Evolutionary conservation across 2,797 vertebrate species (phyloP), one percentile per base, ranked within the genome.

Genomic region (Paguma larvata): DNA sequence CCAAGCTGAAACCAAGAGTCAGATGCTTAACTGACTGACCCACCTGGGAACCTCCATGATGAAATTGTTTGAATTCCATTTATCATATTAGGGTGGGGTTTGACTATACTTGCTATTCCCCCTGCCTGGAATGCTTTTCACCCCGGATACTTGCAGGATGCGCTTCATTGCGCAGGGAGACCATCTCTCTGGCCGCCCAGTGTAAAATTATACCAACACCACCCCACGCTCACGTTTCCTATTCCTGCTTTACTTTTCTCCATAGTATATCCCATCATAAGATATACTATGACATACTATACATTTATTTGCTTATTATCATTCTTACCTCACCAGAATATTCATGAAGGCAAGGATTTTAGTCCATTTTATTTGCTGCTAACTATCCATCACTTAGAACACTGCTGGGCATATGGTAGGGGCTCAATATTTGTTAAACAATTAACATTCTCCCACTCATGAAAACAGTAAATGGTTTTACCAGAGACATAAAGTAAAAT

Each of bases 281-380:
- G 38, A 38, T 38, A 38, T 38, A 38, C 16, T 53, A 38, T 46
- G 19, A 59, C 13, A 63, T 6, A 89, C 10, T 77, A n/a, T 67
- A 38, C 46, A 59, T 83, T 68, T 30, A 48, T n/a, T 95, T 91
- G 46, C 56, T 89, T 90, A 77, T 79, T 85, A 67, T 68, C 41
- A 79, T 91, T 79, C 51, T 92, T 77, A 59, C 32, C 21, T n/a
- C 4, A 25, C 62, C 68, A 83, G 44, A 73, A 51, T 59, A 86
- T 34, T 38, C 70, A 51, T 21, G 6, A 97, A 95, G 15, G 63
- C 23, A 86, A 91, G n/a, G 13, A 90, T 95, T 94, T 92, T 70
- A 87, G n/a, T 79, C 85, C 91, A 14, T 88, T 94, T 89, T 94
- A 48, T 96, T 95, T 90, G 70, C 25, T 96, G 77, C 72, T 94